Evolutionary conservation across 2,888 invertebrate genomes (phyloP), one percentile per base, ranked within the genome.

Genomic region (Trimorus sp.): DNA sequence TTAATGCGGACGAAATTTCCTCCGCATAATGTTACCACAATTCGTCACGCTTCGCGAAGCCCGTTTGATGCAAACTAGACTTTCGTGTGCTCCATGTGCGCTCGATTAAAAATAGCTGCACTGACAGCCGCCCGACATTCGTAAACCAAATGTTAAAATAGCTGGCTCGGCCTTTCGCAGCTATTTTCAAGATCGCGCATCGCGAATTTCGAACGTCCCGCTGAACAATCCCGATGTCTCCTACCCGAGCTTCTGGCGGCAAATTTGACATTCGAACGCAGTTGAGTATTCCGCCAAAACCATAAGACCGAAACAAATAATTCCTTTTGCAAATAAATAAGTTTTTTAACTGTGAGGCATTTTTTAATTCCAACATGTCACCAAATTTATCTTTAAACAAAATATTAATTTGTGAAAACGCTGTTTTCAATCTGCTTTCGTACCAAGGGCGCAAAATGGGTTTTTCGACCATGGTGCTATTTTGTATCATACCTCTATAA

Each of bases 51-150:
- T 77, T 59, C 60, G 79, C 40, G 60, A 65, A 60, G 54, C 48
- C 54, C 76, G 73, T 83, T 79, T 77, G 79, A 77, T 77, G 71
- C 83, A 59, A 78, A 75, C 82, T 70, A 62, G 73, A 76, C 65
- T 76, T 74, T 68, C 77, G 69, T 83, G 79, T 51, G 73, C 76
- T 69, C 73, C 83, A 83, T 79, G 79, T 83, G 79, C 79, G 73
- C 83, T 79, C 79, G 83, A 79, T 74, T 79, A 83, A 79, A 83
- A 83, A 83, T 83, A 83, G 76, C 75, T 69, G 66, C 36, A 69
- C 78, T 66, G 78, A 74, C 74, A 40, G 60, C 45, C 63, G 78
- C 26, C 49, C 82, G 68, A 79, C 75, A 79, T 82, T 82, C 70
- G 69, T 63, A 58, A 78, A 70, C 59, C 78, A 70, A 78, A 78